phyloP scores from a whole-genome alignment of 2,888 invertebrate genomes.

The Aporophyla lueneburgensis region DNA sequence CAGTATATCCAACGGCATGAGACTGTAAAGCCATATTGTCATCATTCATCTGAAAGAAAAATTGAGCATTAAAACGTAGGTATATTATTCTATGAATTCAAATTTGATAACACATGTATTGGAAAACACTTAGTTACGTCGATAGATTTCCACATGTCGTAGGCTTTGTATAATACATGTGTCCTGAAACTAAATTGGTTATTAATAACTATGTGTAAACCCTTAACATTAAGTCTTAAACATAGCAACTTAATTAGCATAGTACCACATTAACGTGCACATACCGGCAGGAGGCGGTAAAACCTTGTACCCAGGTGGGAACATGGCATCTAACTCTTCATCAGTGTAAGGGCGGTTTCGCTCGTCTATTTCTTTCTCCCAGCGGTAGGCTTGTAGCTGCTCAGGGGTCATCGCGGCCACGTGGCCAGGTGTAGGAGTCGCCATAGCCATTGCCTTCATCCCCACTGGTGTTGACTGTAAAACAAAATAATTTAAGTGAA shows the following conservation, averaged over 20 bases:
- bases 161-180: conserved; percentile 85
- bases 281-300: conserved; percentile 97
- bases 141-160: conserved; percentile 75
- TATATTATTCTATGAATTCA: conserved; percentile 74
- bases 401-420: conserved; percentile 99
- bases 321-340: conserved; percentile 99
- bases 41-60: conserved; percentile 90
- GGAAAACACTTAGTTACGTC: conserved; percentile 70
- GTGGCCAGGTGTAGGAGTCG: conserved; percentile 99
- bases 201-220: conserved; percentile 86
- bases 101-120: conserved; percentile 83
- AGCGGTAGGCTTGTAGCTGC: conserved; percentile 98
- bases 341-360: conserved; percentile 98
- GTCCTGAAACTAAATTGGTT: conserved; percentile 88
- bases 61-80: conserved; percentile 84
- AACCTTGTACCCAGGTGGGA: conserved; percentile 99
- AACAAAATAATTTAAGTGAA: conserved; percentile 18
- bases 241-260: conserved; percentile 56
- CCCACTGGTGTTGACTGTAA: conserved; percentile 95
- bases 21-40: conserved; percentile 85
- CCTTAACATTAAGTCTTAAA: conserved; percentile 64
- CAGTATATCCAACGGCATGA: conserved; percentile 85
- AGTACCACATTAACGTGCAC: conserved; percentile 69
- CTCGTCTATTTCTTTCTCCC: conserved; percentile 99
- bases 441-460: conserved; percentile 99